Conservation (phyloP, 2,113 vertebrate species). For the Sakesphorus luctuosus region DNA sequence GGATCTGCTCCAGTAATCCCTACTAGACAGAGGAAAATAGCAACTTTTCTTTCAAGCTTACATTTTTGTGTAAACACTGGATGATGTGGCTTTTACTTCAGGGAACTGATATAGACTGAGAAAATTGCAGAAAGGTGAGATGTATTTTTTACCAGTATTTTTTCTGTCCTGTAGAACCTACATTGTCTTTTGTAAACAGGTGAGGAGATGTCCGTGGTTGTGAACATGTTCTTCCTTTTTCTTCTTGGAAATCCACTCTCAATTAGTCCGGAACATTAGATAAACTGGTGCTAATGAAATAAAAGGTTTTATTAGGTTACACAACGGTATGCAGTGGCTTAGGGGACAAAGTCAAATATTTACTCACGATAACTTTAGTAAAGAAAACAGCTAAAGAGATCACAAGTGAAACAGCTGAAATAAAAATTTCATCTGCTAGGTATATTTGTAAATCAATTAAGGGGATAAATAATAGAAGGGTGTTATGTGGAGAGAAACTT, state of each 20-base stretch:
- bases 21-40: background rate
- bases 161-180: background rate
- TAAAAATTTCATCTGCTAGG: background rate
- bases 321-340: conserved; percentile 23
- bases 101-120: background rate
- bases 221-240: conserved; percentile 64
- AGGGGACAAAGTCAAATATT: conserved; percentile 45
- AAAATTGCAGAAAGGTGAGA: conserved; percentile 23
- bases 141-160: background rate
- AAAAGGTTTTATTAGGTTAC: conserved; percentile 60
- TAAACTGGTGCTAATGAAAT: conserved; percentile 61
- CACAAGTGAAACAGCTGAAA: background rate
- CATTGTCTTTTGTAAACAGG: background rate
- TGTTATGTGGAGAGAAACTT: background rate
- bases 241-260: conserved; percentile 71
- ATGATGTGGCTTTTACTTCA: background rate
- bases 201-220: conserved; percentile 9
- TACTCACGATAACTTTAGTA: conserved; percentile 5
- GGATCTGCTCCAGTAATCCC: background rate
- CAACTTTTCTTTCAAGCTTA: background rate
- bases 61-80: background rate
- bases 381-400: background rate
- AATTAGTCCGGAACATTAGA: conserved; percentile 54
- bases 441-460: background rate
- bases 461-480: background rate